Evolutionary conservation across 2,888 invertebrate species (phyloP).

Genomic region (Tetragnatha montana): DNA sequence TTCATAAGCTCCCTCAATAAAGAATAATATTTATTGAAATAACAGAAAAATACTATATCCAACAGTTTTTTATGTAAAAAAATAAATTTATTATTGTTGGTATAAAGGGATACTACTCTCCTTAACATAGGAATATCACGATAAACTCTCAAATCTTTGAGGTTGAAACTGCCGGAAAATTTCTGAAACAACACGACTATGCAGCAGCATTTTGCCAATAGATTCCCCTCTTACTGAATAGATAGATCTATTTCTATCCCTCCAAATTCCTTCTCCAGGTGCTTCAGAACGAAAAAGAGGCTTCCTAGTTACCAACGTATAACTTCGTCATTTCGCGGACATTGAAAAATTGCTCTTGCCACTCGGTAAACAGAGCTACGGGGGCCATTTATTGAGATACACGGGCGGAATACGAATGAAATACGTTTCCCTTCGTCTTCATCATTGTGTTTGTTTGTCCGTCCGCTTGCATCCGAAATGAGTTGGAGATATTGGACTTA

Average conservation of each 20-base stretch:
- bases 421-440: slow-evolving; percentile 53
- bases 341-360: slow-evolving; percentile 52
- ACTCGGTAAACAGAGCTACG: slow-evolving; percentile 55
- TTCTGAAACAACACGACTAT: background rate
- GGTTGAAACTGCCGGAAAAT: background rate
- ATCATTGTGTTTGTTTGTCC: slow-evolving; percentile 51
- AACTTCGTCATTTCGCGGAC: slow-evolving; percentile 54
- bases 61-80: too few relatives aligned
- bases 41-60: too few relatives aligned
- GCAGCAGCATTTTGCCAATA: background rate
- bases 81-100: too few relatives aligned
- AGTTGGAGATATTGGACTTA: slow-evolving; percentile 30
- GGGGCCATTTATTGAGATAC: slow-evolving; percentile 59
- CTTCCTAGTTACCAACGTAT: slow-evolving; percentile 34
- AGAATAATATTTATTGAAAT: too few relatives aligned
- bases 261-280: background rate
- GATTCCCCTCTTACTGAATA: background rate
- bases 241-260: background rate
- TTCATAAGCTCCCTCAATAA: too few relatives aligned
- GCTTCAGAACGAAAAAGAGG: slow-evolving; percentile 15
- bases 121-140: too few relatives aligned
- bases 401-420: slow-evolving; percentile 60
- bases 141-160: background rate
- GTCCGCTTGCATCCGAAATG: slow-evolving; percentile 8
- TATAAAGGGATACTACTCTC: too few relatives aligned